phyloP scores from a whole-genome alignment of 2,797 vertebrate species.

The Alca torda region DNA sequence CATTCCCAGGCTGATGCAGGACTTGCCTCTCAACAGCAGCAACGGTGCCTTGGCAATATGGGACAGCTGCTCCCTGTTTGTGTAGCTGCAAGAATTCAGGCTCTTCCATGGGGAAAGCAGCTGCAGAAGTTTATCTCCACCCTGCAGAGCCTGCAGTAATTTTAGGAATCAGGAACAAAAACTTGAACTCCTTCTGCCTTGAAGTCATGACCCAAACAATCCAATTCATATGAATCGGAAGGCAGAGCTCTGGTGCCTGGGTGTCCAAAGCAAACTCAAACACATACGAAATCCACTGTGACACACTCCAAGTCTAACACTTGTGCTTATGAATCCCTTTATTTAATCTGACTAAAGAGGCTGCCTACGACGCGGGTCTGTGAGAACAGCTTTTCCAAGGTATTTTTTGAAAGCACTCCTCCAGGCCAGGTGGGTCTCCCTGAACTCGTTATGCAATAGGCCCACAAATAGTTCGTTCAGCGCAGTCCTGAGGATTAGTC shows the following conservation, averaged over 20 bases:
- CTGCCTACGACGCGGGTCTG: neutral
- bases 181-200: neutral
- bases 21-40: neutral
- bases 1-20: neutral
- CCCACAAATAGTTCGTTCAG: neutral
- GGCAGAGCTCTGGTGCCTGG: neutral
- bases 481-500: neutral
- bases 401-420: neutral
- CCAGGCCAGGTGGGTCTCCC: neutral
- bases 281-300: accelerated
- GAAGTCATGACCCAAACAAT: neutral
- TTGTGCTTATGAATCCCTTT: neutral
- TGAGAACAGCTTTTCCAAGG: neutral
- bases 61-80: neutral
- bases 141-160: neutral
- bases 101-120: neutral
- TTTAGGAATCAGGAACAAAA: neutral
- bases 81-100: neutral
- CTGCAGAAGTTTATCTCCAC: neutral
- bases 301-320: neutral
- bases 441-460: neutral
- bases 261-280: neutral
- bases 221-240: neutral
- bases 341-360: neutral
- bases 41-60: accelerated